A percentile compares a stretch with the other conserved stretches of the same genome.
Conservation (phyloP, 1,140 invertebrate genomes). For the Bombus turneri region DNA sequence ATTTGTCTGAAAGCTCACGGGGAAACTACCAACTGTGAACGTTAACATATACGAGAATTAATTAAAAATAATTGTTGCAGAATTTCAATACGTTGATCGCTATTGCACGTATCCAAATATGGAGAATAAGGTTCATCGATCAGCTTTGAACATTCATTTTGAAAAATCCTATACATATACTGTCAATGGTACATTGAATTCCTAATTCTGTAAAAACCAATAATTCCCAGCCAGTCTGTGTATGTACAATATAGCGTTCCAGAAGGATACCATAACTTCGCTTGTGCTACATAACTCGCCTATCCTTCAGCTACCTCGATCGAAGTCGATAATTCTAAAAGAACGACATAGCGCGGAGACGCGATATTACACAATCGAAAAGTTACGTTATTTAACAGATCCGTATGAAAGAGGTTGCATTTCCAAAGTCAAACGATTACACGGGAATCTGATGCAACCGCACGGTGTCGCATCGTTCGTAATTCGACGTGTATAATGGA, state of each 20-base stretch:
- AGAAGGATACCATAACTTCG: background rate
- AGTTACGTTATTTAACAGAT: slow-evolving; percentile 18
- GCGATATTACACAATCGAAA: slow-evolving; percentile 6
- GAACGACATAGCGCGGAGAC: background rate
- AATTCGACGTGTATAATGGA: slow-evolving; percentile 38
- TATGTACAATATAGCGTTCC: background rate
- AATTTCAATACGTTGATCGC: background rate
- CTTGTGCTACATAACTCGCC: background rate
- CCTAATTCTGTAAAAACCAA: background rate
- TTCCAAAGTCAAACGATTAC: slow-evolving; percentile 4
- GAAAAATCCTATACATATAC: background rate
- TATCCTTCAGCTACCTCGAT: background rate
- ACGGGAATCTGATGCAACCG: background rate
- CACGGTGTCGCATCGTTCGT: background rate
- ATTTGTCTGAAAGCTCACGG: background rate
- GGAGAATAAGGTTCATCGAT: too few relatives aligned
- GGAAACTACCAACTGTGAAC: background rate
- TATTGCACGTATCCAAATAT: background rate
- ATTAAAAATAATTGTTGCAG: background rate
- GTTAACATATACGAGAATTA: background rate
- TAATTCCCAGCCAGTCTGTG: background rate
- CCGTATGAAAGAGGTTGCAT: background rate
- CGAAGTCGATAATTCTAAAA: background rate
- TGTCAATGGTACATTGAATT: background rate
- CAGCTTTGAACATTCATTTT: background rate